Percentiles rank a stretch among this genome's conserved stretches.
phyloP scores from a whole-genome alignment of 2,113 vertebrate species.

The Myrmophylax atrothorax region DNA sequence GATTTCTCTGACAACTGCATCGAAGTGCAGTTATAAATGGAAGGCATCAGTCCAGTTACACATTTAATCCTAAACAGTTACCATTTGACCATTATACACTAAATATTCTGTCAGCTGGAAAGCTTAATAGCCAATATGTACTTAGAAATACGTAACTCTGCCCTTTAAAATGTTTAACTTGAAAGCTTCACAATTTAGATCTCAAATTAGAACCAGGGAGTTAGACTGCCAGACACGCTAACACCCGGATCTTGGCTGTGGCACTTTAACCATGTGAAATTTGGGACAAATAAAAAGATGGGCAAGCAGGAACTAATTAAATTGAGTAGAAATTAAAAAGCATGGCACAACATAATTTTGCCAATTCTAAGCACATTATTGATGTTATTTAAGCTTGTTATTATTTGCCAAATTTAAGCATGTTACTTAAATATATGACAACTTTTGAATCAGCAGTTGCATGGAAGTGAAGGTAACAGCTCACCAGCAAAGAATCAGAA shows the following conservation, averaged over 20 bases:
- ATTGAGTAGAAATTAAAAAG: background rate
- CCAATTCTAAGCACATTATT: background rate
- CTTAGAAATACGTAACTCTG: background rate
- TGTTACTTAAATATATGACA: background rate
- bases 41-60: background rate
- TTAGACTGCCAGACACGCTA: background rate
- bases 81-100: slow-evolving; percentile 19
- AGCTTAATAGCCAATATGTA: background rate
- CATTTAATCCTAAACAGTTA: slow-evolving; percentile 49
- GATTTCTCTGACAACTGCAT: slow-evolving; percentile 45
- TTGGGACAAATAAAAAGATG: background rate
- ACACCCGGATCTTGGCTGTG: background rate
- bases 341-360: background rate
- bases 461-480: background rate
- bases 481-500: background rate
- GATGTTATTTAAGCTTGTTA: background rate
- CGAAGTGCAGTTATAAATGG: slow-evolving; percentile 32
- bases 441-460: background rate
- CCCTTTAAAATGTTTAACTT: background rate
- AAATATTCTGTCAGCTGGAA: slow-evolving; percentile 32
- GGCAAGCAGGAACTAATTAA: background rate
- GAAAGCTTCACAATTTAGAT: background rate
- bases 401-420: background rate
- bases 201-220: background rate
- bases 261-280: background rate